A percentile compares a stretch with the other conserved stretches of the same genome.
Evolutionary conservation across 2,797 vertebrate genomes (phyloP).

Genomic region (Coccyzus lansbergi): DNA sequence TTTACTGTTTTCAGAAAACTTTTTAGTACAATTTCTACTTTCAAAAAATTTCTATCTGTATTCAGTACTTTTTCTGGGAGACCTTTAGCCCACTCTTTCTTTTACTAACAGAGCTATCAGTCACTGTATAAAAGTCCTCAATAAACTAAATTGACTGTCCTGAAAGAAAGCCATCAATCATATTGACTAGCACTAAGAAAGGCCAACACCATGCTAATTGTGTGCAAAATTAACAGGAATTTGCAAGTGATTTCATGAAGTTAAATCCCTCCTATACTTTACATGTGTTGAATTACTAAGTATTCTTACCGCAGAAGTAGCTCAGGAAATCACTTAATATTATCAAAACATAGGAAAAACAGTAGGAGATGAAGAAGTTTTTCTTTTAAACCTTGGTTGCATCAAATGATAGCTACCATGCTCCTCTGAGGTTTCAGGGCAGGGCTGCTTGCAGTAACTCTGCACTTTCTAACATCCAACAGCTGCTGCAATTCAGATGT

Average conservation of each 20-base stretch:
- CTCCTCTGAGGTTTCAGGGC: not conserved
- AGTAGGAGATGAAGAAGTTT: not conserved
- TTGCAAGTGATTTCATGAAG: slow-evolving; percentile 25
- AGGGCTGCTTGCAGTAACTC: not conserved
- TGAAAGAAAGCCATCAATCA: slow-evolving; percentile 47
- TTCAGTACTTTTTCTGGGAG: not conserved
- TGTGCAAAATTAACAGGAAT: slow-evolving; percentile 25
- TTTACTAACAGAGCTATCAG: slow-evolving; percentile 31
- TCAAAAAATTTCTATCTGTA: slow-evolving; percentile 21
- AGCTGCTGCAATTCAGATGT: slow-evolving; percentile 30
- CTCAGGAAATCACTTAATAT: slow-evolving; percentile 47
- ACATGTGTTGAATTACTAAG: slow-evolving; percentile 26
- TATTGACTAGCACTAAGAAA: slow-evolving; percentile 23
- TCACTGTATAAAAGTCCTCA: slow-evolving; percentile 38
- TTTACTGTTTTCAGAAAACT: not conserved
- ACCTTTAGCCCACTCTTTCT: slow-evolving; percentile 1
- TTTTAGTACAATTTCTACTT: not conserved
- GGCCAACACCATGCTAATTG: not conserved
- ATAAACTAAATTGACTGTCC: slow-evolving; percentile 15
- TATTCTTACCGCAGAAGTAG: slow-evolving; percentile 7
- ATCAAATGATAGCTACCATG: not conserved
- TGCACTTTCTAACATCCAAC: slow-evolving; percentile 3
- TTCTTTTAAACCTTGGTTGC: slow-evolving; percentile 37
- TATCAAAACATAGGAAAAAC: slow-evolving; percentile 35
- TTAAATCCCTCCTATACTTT: not conserved